phyloP scores from a whole-genome alignment of 2,888 invertebrate species.

The Callyntrura sp. region DNA sequence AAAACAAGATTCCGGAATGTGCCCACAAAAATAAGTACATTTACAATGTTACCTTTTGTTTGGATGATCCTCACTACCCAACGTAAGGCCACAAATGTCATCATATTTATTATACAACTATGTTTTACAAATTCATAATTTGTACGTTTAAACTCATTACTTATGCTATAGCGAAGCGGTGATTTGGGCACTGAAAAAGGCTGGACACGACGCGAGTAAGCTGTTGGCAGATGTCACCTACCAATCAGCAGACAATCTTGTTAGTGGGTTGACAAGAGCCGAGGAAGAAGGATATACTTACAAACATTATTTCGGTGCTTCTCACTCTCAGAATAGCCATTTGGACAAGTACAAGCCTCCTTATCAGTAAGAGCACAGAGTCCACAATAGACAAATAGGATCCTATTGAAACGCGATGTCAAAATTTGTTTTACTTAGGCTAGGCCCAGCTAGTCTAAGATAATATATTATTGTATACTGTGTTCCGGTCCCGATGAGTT shows the following conservation, averaged over 20 bases:
- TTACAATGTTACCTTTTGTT: slow-evolving; percentile 84
- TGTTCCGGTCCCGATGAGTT: too few species aligned
- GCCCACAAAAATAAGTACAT: slow-evolving; percentile 81
- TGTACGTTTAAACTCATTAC: neutral
- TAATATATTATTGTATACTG: too few species aligned
- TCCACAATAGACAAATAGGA: too few species aligned
- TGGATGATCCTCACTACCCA: slow-evolving; percentile 85
- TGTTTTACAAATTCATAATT: neutral
- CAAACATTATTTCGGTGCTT: slow-evolving; percentile 85
- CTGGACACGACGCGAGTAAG: slow-evolving; percentile 83
- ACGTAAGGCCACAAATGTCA: slow-evolving; percentile 80
- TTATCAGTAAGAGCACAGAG: slow-evolving; percentile 82
- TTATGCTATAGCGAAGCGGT: slow-evolving; percentile 84
- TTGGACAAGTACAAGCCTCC: slow-evolving; percentile 81
- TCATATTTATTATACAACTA: neutral
- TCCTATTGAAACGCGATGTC: too few species aligned
- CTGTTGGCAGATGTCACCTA: slow-evolving; percentile 85
- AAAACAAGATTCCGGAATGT: slow-evolving; percentile 79
- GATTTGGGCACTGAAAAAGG: slow-evolving; percentile 83
- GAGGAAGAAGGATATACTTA: slow-evolving; percentile 85
- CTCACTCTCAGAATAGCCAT: slow-evolving; percentile 79
- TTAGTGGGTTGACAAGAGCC: slow-evolving; percentile 85
- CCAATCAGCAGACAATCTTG: slow-evolving; percentile 85
- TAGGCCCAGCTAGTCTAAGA: too few species aligned
- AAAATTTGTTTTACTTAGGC: too few species aligned